Percentiles rank a stretch among this genome's conserved stretches.
phyloP scores from a whole-genome alignment of 2,888 invertebrate genomes.

The Deilephila porcellus region DNA sequence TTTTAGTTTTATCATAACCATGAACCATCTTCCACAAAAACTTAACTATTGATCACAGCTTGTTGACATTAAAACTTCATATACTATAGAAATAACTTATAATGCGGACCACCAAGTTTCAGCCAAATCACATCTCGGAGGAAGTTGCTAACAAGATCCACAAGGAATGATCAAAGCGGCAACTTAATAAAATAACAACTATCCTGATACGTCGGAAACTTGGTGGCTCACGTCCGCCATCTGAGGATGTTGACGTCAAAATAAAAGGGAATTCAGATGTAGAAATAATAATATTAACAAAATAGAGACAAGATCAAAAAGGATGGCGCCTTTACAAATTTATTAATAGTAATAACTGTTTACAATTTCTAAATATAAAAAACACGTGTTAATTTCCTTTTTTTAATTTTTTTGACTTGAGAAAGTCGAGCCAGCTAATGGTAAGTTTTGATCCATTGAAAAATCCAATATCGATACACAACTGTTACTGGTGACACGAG shows the following conservation, averaged over 20 bases:
- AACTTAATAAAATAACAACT: slow-evolving; percentile 18
- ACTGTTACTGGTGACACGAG: too few species aligned
- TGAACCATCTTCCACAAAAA: not conserved
- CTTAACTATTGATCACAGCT: not conserved
- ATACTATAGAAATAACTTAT: not conserved
- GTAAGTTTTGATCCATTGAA: too few species aligned
- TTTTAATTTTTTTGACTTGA: too few species aligned
- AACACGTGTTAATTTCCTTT: too few species aligned
- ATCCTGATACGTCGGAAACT: slow-evolving; percentile 13
- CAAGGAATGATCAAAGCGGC: slow-evolving; percentile 14
- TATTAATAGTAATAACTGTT: too few species aligned
- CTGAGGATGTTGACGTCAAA: slow-evolving; percentile 13
- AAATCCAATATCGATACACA: too few species aligned
- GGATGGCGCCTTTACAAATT: too few species aligned
- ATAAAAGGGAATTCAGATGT: not conserved
- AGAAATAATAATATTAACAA: slow-evolving; percentile 7
- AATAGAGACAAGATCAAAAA: too few species aligned
- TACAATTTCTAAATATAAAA: too few species aligned
- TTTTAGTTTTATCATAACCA: too few species aligned
- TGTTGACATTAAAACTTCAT: not conserved
- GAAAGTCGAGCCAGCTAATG: too few species aligned
- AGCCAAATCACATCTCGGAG: slow-evolving; percentile 17
- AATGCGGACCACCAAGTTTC: not conserved
- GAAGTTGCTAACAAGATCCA: slow-evolving; percentile 21
- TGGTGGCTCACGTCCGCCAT: not conserved